Base-by-base conservation (phyloP, 2,797 vertebrate genomes). In the Acanthurus leucopareius region DNA sequence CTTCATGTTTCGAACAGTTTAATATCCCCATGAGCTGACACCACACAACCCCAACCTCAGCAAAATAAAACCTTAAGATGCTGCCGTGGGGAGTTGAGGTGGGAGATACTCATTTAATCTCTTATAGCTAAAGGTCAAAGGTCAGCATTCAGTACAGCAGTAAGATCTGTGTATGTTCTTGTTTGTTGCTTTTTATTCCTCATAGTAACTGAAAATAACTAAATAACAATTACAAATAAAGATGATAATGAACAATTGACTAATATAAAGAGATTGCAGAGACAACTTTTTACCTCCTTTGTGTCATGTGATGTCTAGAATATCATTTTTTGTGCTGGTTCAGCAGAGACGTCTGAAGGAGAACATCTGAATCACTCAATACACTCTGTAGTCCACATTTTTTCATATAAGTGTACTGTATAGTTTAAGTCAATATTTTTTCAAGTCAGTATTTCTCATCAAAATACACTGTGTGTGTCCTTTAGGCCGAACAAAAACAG, bases 121-220 rank as follows among this genome's bases (percentile, higher is more conserved):
- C 38, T 53, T 62, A 69, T 19, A 38, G 25, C 52, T 45, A 14
- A 59, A 25, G 58, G 59, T 66, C 70, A 56, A 48, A 7, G 20
- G 49, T 52, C n/a, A 68, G 56, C 25, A 38, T 56, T 35, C 22
- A 38, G 19, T 28, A 19, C 47, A 60, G 25, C 42, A 17, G 45
- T 58, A 16, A 38, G 45, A 28, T 44, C 15, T 58, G 20, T 48
- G 10, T 45, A 54, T 51, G n/a, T 16, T 73, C 14, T 62, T 44
- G 28, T 60, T 67, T 44, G 19, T 25, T 63, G 13, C 13, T 48
- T 67, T 56, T 25, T 47, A 47, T 53, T 44, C 15, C 53, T 56
- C 42, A 57, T n/a, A 56, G 1, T 49, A 22, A 15, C 15, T 20
- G 25, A 4, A 20, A 47, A 25, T 9, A n/a, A 19, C 48, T 42